These are phyloP conservation scores for Mastomys natalensis DNA, from an alignment of 2,113 vertebrate species.

Conservation along the genomic window DNA sequence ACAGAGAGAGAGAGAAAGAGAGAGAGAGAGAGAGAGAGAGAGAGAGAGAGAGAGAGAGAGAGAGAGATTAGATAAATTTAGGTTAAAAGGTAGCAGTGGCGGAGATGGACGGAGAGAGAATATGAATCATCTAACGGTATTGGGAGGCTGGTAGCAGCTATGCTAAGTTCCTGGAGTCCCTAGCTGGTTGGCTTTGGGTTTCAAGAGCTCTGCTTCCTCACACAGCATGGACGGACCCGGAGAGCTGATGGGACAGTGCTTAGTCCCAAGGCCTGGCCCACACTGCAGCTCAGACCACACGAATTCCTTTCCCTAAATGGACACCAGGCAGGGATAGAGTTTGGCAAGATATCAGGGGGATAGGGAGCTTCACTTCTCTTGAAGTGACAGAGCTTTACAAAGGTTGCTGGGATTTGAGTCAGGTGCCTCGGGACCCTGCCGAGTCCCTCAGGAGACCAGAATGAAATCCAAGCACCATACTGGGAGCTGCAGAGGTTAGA, in stretches of 20 bases:
- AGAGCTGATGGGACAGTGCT: neutral
- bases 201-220: neutral
- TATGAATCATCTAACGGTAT: no score
- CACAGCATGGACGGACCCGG: neutral
- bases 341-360: conserved; percentile 67
- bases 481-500: neutral
- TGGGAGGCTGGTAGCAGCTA: neutral
- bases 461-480: neutral
- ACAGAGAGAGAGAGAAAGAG: neutral
- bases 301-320: conserved; percentile 78
- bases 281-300: neutral
- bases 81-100: neutral
- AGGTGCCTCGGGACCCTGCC: conserved; percentile 27
- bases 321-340: conserved; percentile 26
- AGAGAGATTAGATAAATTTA: neutral
- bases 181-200: neutral
- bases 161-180: neutral
- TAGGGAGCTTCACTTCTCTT: neutral
- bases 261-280: neutral
- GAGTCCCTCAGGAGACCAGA: neutral
- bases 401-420: neutral
- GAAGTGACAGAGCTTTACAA: neutral
- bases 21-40: no score
- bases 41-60: no score
- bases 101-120: neutral